phyloP scores from a whole-genome alignment of 1,140 invertebrate species.

The Andricus grossulariae region DNA sequence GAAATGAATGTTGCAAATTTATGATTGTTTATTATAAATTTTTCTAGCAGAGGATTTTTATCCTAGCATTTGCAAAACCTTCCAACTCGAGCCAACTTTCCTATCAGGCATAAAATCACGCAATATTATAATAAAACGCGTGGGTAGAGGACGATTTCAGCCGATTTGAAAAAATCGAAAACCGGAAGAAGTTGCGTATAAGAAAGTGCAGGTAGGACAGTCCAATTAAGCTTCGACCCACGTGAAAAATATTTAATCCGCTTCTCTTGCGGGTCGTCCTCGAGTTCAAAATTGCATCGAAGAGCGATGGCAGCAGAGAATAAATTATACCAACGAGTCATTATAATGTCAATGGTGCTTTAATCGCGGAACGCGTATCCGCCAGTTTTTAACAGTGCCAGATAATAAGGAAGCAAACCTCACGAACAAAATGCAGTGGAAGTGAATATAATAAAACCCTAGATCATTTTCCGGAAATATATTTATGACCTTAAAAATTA shows the following conservation, averaged over 20 bases:
- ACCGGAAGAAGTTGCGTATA: background rate
- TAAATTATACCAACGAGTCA: background rate
- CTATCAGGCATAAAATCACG: background rate
- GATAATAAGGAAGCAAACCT: background rate
- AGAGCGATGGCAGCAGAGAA: background rate
- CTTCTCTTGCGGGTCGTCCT: slow-evolving; percentile 4
- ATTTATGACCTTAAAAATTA: no score
- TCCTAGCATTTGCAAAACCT: background rate
- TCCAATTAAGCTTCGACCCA: background rate
- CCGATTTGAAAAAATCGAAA: background rate
- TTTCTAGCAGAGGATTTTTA: no score
- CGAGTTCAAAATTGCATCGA: background rate
- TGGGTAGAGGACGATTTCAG: slow-evolving; percentile 6
- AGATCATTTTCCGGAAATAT: background rate
- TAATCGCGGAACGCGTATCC: background rate
- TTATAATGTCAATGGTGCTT: no score
- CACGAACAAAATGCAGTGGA: background rate
- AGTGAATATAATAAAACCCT: background rate
- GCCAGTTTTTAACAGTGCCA: background rate
- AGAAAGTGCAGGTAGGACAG: slow-evolving; percentile 3
- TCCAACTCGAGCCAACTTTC: background rate
- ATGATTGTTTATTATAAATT: no score
- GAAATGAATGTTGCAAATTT: no score
- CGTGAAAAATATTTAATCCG: background rate
- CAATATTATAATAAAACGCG: background rate